These are phyloP conservation scores for Ibidorhyncha struthersii DNA, from an alignment of 2,113 vertebrate genomes.

Conservation along the genomic window DNA sequence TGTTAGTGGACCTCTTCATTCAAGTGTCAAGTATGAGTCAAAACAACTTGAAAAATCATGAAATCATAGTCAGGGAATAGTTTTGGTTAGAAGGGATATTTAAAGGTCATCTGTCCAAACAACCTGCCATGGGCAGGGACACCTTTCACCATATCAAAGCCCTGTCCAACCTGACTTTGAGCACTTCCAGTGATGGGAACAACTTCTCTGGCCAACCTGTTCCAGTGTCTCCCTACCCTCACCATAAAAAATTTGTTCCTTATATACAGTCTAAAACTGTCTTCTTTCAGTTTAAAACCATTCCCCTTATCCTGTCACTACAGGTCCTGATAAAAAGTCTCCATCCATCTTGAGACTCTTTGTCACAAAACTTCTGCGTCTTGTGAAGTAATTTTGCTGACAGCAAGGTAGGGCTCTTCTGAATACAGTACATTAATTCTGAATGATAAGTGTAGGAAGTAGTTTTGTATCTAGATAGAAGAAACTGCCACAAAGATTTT, in stretches of 20 bases:
- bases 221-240: neutral
- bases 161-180: neutral
- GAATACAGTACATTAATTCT: neutral
- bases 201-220: neutral
- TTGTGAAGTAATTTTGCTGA: neutral
- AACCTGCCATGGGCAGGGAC: accelerated
- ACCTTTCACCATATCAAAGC: neutral
- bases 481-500: neutral
- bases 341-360: neutral
- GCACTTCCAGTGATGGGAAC: neutral
- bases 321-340: neutral
- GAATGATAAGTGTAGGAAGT: neutral
- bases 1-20: neutral
- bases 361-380: neutral
- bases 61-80: neutral
- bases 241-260: neutral
- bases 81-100: neutral
- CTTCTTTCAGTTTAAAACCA: neutral
- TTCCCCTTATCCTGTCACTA: neutral
- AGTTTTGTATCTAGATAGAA: neutral
- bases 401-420: neutral
- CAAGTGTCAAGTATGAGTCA: neutral
- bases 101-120: neutral
- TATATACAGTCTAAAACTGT: neutral
- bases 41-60: neutral